Evolutionary conservation across 1,140 invertebrate species (phyloP), one percentile per base, ranked within the genome.

Genomic region (Euura lappo): DNA sequence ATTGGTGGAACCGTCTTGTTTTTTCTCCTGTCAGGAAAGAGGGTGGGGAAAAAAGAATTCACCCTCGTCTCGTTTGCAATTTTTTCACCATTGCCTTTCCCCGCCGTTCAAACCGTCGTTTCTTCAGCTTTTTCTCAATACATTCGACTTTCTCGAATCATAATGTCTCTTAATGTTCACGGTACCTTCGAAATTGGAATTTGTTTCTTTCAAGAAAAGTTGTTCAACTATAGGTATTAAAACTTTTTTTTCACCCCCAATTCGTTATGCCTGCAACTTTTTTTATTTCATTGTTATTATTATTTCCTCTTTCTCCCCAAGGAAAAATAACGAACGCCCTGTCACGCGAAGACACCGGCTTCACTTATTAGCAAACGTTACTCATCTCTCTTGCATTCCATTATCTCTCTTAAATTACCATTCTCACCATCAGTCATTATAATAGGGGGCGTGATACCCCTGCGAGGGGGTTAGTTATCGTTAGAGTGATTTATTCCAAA

Each of bases 151-250:
- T 6, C 13, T 28, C 4, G 8, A 60, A 60, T 11, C 51, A 60
- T 60, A 60, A 60, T 60, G 13, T 8, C 51, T n/a, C 8, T 8
- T 60, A 60, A 60, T 60, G 13, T 60, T 60, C 13, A n/a, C 51
- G 51, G 51, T n/a, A 60, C 6, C 13, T 60, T 1, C 10, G 51
- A 60, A 60, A 60, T 60, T 60, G 51, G 3, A 60, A 60, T 60
- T 60, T 60, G 8, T n/a, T 11, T 60, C 51, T 60, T 60, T 60
- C 51, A n/a, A 60, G 51, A 60, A 60, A n/a, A 60, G 51, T n/a
- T 60, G 51, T 60, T 60, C 51, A 28, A 28, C 28, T 28, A 28
- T 0, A 28, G 51, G 8, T 3, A 60, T 60, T 60, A n/a, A 60
- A 60, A 60, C 51, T 60, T 60, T 60, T 60, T 60, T n/a, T 11